These are phyloP conservation scores for Zoanthus sociatus DNA, from an alignment of 92 coral and sea anemone species.

Conservation along the genomic window DNA sequence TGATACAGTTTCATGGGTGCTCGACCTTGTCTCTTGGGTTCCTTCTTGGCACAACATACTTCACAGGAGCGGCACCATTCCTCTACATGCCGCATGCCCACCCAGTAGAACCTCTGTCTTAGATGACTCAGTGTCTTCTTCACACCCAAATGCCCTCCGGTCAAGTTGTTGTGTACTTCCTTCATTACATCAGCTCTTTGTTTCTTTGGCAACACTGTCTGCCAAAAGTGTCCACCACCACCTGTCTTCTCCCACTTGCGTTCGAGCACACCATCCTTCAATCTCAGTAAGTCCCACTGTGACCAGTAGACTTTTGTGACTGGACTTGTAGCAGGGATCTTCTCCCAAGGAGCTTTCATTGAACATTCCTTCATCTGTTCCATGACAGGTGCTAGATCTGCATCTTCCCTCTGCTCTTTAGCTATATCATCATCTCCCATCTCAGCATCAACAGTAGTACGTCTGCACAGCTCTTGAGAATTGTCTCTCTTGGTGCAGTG, in stretches of 20 bases:
- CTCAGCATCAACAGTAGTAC: too few relatives aligned
- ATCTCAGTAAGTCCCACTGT: neutral
- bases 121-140: slow-evolving; percentile 32
- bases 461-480: too few relatives aligned
- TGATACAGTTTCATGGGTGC: slow-evolving; percentile 44
- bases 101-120: slow-evolving; percentile 48
- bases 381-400: too few relatives aligned
- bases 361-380: too few relatives aligned
- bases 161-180: slow-evolving; percentile 12
- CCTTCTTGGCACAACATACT: slow-evolving; percentile 28
- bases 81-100: neutral
- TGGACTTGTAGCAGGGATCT: too few relatives aligned
- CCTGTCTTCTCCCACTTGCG: slow-evolving; percentile 32
- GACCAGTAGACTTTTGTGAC: neutral
- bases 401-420: too few relatives aligned
- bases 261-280: neutral
- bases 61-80: slow-evolving; percentile 54
- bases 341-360: too few relatives aligned
- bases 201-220: slow-evolving; percentile 29
- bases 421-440: too few relatives aligned
- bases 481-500: slow-evolving; percentile 3
- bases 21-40: slow-evolving; percentile 29
- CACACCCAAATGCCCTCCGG: slow-evolving; percentile 49
- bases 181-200: slow-evolving; percentile 15
- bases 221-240: neutral